Base-by-base conservation (phyloP, 2,888 invertebrate species). In the Caenorhabditis drosophilae region DNA sequence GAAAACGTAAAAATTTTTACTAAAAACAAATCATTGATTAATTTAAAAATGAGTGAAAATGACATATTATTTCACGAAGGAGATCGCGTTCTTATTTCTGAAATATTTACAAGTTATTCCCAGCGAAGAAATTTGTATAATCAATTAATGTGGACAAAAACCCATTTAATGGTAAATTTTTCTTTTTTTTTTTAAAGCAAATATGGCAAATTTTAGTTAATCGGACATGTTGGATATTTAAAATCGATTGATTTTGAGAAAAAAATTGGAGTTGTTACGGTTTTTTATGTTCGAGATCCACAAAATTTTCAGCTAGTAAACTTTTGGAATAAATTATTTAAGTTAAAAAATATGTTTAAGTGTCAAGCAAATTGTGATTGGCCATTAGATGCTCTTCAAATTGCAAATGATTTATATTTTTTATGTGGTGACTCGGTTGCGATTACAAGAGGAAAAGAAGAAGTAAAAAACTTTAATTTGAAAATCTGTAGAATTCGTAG, bases 111-210 rank as follows among this genome's bases (percentile, higher is more conserved):
- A 18, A 40, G 35, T 20, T 49, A 49, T 26, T 55, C 66, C 0
- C 66, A 66, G 35, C 20, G 46, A 12, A 26, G 60, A 16, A 55
- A 66, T 20, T 16, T 56, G 23, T 66, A 60, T 56, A 52, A 40
- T 51, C 60, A 66, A 40, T n/a, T 60, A 9, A 52, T 45, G 25
- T 66, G 66, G 66, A 60, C 66, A 3, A 60, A 59, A 23, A 55
- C 51, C 3, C 66, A 66, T 38, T 25, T 56, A 45, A 44, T 57
- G 34, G 60, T 66, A 42, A n/a, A n/a, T n/a, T n/a, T n/a, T n/a
- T n/a, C n/a, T n/a, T n/a, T n/a, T n/a, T n/a, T n/a, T n/a, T n/a
- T n/a, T n/a, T n/a, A n/a, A n/a, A n/a, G n/a, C n/a, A n/a, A n/a
- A 31, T 9, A 31, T 12, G 31, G 12, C 6, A 40, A 40, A 18